phyloP scores from a whole-genome alignment of 2,797 vertebrate genomes.

The Gymnopithys bicolor region DNA sequence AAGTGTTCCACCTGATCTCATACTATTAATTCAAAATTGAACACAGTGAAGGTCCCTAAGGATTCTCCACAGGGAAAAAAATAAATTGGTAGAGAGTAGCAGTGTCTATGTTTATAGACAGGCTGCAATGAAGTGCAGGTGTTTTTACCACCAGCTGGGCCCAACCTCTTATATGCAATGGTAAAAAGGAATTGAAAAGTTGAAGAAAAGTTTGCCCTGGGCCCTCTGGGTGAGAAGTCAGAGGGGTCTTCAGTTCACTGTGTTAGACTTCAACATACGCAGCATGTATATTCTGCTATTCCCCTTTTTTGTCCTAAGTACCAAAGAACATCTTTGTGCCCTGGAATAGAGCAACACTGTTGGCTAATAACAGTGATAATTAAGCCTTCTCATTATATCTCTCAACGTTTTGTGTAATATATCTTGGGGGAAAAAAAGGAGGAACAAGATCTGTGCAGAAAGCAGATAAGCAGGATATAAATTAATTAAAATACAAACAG shows the following conservation, averaged over 20 bases:
- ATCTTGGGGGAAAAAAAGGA: background rate
- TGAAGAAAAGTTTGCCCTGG: background rate
- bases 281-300: background rate
- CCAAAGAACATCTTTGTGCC: constrained; percentile 23
- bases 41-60: background rate
- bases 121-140: background rate
- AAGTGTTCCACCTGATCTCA: background rate
- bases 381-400: constrained; percentile 24
- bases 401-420: background rate
- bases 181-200: background rate
- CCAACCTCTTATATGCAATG: background rate
- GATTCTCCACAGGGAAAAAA: background rate
- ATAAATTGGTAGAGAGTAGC: background rate
- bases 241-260: background rate
- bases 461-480: constrained; percentile 50
- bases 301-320: background rate
- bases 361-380: constrained; percentile 15
- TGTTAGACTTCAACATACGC: background rate
- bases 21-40: background rate
- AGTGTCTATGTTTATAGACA: background rate
- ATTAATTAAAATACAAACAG: constrained; percentile 47
- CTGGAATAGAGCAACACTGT: background rate
- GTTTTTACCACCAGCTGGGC: background rate
- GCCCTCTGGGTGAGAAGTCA: background rate
- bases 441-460: constrained; percentile 7